Evolutionary conservation across 2,888 invertebrate species (phyloP), one percentile per base, ranked within the genome.

Genomic region (Tridacna gigas): DNA sequence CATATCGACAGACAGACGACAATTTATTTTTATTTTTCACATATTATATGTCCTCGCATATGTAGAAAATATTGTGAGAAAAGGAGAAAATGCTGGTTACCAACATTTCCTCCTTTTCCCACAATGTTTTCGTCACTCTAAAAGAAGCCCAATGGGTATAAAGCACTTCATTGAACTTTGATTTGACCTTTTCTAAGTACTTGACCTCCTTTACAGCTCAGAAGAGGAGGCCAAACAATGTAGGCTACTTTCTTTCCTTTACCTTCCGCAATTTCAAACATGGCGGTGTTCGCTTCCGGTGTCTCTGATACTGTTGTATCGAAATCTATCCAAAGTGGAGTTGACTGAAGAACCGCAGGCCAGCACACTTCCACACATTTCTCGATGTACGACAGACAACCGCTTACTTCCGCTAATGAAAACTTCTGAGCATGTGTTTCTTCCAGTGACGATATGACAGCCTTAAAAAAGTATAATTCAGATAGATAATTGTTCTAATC

Each of bases 331-430:
- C 73, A 56, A 48, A 86, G 71, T 13, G 86, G 80, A 0, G 86
- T 80, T 15, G 82, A 74, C 66, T 86, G 86, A 13, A 84, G 26
- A n/a, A 77, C 47, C 60, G 80, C 74, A 22, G 71, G 80, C 86
- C 86, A 86, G 51, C 84, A 84, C 51, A 86, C 18, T 18, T 86
- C 86, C 1, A 86, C 80, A 69, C 80, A 86, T 45, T 80, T 74
- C 61, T 86, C 86, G 26, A 86, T 86, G 60, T 78, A 86, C 9
- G 82, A 60, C 67, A 86, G 78, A 60, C 84, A 82, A 0, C 74
- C 86, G 3, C 80, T 82, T 4, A 86, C 75, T 51, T 86, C 86
- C 13, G 82, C 74, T 45, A 86, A 71, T 22, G 80, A 76, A 26
- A 84, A 86, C 11, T 77, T 65, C 20, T 79, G 79, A 12, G 56